phyloP scores from a whole-genome alignment of 2,113 vertebrate species.

The Micronisus gabar region DNA sequence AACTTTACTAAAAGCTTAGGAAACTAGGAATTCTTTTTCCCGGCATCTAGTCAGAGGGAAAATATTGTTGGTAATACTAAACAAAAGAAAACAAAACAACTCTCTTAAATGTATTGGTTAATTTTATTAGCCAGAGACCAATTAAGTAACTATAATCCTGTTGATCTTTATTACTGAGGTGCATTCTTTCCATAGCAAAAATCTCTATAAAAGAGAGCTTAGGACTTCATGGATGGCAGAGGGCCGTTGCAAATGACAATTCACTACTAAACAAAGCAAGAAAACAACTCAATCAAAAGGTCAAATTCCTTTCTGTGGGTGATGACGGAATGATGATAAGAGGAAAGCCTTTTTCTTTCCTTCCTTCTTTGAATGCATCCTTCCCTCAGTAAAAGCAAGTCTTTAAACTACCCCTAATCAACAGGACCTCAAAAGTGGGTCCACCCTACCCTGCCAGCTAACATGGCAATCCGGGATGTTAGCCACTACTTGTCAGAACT shows the following conservation, averaged over 20 bases:
- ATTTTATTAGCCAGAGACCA: constrained; percentile 32
- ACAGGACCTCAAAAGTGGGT: not conserved
- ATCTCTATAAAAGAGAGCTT: constrained; percentile 50
- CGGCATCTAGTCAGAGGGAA: not conserved
- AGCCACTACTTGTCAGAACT: not conserved
- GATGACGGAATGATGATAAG: constrained; percentile 51
- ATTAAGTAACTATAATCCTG: constrained; percentile 60
- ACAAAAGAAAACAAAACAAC: constrained; percentile 35
- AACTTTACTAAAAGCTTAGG: not conserved
- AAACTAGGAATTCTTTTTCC: not conserved
- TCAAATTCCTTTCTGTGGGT: constrained; percentile 59
- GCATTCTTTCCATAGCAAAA: constrained; percentile 66
- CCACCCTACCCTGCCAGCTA: not conserved
- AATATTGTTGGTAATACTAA: not conserved
- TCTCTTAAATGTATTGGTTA: constrained; percentile 40
- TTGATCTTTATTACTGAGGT: constrained; percentile 54
- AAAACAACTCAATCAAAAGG: constrained; percentile 64
- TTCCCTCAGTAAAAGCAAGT: constrained; percentile 14
- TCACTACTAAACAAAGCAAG: constrained; percentile 59
- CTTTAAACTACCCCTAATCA: constrained; percentile 31
- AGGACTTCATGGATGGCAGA: constrained; percentile 47
- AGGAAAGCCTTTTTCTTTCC: constrained; percentile 49
- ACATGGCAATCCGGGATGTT: not conserved
- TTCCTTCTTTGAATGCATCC: constrained; percentile 38
- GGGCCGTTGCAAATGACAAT: constrained; percentile 36